Percentiles rank a stretch among this genome's conserved stretches.
Conservation (phyloP, 2,888 invertebrate genomes). For the Eilema caniola region DNA sequence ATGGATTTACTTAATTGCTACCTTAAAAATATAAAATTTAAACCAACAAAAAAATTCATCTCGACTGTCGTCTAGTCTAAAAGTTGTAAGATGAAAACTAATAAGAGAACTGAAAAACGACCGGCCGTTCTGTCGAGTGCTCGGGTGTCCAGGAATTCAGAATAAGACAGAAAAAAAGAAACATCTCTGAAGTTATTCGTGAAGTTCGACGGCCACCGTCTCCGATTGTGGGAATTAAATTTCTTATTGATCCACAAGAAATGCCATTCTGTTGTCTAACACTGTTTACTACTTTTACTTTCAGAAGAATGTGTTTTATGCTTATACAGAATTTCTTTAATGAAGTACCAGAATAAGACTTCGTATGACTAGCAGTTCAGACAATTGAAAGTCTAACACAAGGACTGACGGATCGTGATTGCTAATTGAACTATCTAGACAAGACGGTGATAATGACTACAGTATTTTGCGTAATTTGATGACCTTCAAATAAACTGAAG, state of each 20-base stretch:
- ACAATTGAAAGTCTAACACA: too few relatives aligned
- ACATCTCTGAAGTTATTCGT: slow-evolving; percentile 44
- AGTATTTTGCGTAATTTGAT: too few relatives aligned
- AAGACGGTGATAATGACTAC: too few relatives aligned
- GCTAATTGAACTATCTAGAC: too few relatives aligned
- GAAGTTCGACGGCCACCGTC: slow-evolving; percentile 38
- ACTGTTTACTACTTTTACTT: slow-evolving; percentile 22
- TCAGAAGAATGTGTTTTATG: slow-evolving; percentile 3
- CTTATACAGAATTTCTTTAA: background rate
- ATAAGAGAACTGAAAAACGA: slow-evolving; percentile 44
- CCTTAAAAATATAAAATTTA: background rate
- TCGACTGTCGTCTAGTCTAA: slow-evolving; percentile 26
- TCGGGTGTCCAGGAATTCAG: slow-evolving; percentile 43
- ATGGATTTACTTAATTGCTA: background rate
- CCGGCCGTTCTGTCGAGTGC: slow-evolving; percentile 38
- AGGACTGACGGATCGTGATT: too few relatives aligned
- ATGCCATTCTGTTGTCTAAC: slow-evolving; percentile 6
- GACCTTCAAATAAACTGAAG: too few relatives aligned
- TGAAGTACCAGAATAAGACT: too few relatives aligned
- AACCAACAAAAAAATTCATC: background rate
- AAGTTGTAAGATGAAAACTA: slow-evolving; percentile 47
- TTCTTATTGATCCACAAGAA: slow-evolving; percentile 45
- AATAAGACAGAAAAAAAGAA: slow-evolving; percentile 49
- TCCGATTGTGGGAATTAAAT: slow-evolving; percentile 50
- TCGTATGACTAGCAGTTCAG: too few relatives aligned